Evolutionary conservation across 37 sponge, comb jelly and placozoan species (phyloP), one percentile per base, ranked within the genome.

Genomic region (Geodia barretti): DNA sequence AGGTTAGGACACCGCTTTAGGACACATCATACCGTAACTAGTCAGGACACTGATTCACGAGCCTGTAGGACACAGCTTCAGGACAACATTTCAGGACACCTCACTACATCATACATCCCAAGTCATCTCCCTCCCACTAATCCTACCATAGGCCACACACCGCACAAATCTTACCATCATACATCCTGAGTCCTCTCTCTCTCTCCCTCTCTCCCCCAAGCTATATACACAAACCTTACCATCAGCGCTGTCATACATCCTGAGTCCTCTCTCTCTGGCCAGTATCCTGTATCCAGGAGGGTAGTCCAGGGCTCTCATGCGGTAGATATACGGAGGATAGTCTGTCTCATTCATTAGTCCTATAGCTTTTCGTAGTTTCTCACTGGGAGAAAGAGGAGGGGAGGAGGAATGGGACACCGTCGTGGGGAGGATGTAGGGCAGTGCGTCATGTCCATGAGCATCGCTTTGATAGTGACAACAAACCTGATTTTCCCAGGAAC

Each of bases 221-320:
- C 70, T 35, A 29, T 5, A 21, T 17, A 4, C 28, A 2, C 23
- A 9, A 28, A 7, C 20, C 84, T 42, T 58, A 79, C 86, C 86
- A 71, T 43, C 31, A 33, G n/a, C 72, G 7, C 71, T 32, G 19
- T 70, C 69, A 47, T 77, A 89, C 62, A 89, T 8, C 24, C 28
- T 39, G 67, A 89, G 41, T 29, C 41, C 78, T 67, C 34, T 30
- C 19, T 75, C 60, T 39, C 36, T 67, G 42, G 60, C 62, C 39
- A 72, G 81, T 29, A 80, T 43, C 60, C 39, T 74, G 66, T 82
- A 93, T 4, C 88, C 91, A 28, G 91, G 91, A 23, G 94, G 94
- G 47, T 89, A 90, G 62, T 91, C 94, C 11, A 79, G 80, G 2
- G 68, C 54, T 39, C 74, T 71, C 94, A 93, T 93, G 3, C 80